phyloP scores from a whole-genome alignment of 2,888 invertebrate species.

The Polyploca ridens region DNA sequence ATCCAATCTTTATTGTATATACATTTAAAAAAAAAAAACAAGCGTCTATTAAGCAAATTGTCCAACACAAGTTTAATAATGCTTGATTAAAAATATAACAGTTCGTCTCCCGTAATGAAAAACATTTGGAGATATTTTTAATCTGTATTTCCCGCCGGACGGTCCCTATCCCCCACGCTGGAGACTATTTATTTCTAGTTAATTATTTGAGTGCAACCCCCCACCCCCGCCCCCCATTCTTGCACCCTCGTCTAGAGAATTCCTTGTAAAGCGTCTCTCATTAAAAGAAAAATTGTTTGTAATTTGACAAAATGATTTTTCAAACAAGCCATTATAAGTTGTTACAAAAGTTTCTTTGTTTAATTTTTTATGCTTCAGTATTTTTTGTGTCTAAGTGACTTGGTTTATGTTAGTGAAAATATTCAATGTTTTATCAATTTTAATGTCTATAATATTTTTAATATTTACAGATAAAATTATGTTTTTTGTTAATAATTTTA shows the following conservation, averaged over 20 bases:
- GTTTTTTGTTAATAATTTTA: too few species aligned
- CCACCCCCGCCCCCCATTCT: slow-evolving; percentile 5
- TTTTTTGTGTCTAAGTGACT: slow-evolving; percentile 23
- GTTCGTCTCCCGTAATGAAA: background rate
- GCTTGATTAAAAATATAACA: background rate
- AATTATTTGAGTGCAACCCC: slow-evolving; percentile 51
- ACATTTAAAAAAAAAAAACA: too few species aligned
- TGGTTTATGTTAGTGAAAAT: slow-evolving; percentile 18
- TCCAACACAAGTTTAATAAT: background rate
- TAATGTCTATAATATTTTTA: too few species aligned
- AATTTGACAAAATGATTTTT: slow-evolving; percentile 41
- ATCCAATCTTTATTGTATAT: too few species aligned
- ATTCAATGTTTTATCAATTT: background rate
- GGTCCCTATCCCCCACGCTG: background rate
- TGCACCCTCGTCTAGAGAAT: slow-evolving; percentile 16
- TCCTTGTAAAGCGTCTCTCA: slow-evolving; percentile 40
- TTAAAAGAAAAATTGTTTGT: slow-evolving; percentile 40
- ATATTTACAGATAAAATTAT: too few species aligned
- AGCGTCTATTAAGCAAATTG: background rate
- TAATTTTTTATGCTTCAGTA: slow-evolving; percentile 8
- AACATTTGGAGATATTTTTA: slow-evolving; percentile 22
- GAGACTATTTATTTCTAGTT: slow-evolving; percentile 52
- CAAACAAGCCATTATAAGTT: slow-evolving; percentile 25
- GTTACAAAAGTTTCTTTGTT: slow-evolving; percentile 20
- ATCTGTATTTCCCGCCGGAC: slow-evolving; percentile 20